phyloP scores from a whole-genome alignment of 2,797 vertebrate genomes.

The Bryconaethiops microstoma region DNA sequence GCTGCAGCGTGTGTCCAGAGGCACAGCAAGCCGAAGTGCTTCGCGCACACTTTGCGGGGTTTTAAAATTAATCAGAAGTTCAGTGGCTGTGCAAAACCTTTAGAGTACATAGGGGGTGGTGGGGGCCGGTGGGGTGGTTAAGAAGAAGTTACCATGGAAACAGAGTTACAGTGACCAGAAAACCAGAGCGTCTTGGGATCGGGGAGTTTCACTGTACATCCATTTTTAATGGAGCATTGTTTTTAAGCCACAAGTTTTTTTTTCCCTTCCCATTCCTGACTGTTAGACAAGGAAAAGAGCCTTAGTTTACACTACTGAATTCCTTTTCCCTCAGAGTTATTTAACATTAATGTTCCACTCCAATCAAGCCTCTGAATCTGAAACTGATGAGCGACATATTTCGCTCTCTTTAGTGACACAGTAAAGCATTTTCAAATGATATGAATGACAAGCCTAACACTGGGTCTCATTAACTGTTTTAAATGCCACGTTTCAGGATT shows the following conservation, averaged over 20 bases:
- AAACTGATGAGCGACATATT: background rate
- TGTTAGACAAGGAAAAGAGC: background rate
- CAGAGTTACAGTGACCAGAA: conserved; percentile 82
- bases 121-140: background rate
- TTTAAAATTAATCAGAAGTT: conserved; percentile 73
- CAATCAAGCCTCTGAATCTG: background rate
- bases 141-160: conserved; percentile 79
- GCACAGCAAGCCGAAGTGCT: conserved; percentile 60
- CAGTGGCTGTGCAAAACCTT: conserved; percentile 79
- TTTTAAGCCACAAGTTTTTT: conserved; percentile 46
- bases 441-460: background rate
- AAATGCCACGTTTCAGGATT: background rate
- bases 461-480: background rate
- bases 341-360: background rate
- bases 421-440: background rate
- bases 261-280: background rate
- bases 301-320: background rate
- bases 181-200: conserved; percentile 76
- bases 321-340: background rate
- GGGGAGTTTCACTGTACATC: conserved; percentile 79
- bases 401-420: background rate
- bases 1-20: conserved; percentile 31
- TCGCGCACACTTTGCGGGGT: conserved; percentile 64
- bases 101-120: conserved; percentile 70
- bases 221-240: conserved; percentile 73